These are phyloP conservation scores for Polyommatus icarus DNA, from an alignment of 2,888 invertebrate genomes.

Conservation along the genomic window DNA sequence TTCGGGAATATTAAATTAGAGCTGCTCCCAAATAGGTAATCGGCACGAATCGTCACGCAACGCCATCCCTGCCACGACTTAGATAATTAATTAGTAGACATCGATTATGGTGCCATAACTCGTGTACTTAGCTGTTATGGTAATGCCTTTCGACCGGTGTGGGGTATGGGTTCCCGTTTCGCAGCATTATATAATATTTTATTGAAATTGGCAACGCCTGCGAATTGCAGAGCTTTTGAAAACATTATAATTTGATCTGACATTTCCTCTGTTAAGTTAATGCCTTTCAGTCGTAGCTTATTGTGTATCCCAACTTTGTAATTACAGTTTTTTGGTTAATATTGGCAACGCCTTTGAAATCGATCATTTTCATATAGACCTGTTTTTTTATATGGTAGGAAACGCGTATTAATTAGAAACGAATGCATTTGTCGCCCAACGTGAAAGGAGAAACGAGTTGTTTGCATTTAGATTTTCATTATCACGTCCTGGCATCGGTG, in stretches of 20 bases:
- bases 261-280: too few species aligned
- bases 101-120: constrained; percentile 43
- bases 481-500: constrained; percentile 11
- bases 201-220: too few species aligned
- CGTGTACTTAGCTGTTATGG: constrained; percentile 32
- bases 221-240: too few species aligned
- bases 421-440: neutral
- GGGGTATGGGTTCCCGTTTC: neutral
- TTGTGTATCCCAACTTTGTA: too few species aligned
- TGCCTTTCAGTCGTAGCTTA: too few species aligned
- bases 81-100: constrained; percentile 46
- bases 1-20: constrained; percentile 45
- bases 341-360: neutral
- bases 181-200: neutral
- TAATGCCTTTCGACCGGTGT: constrained; percentile 33
- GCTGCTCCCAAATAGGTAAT: constrained; percentile 42
- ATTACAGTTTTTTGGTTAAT: neutral
- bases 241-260: too few species aligned
- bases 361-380: too few species aligned
- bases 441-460: neutral
- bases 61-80: constrained; percentile 37
- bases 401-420: neutral
- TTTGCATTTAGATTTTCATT: constrained; percentile 4
- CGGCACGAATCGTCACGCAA: constrained; percentile 45
- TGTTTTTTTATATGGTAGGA: neutral